Percentiles rank a stretch among this genome's conserved stretches.
Conservation (phyloP, 2,797 vertebrate genomes). For the Rhabdomys pumilio region DNA sequence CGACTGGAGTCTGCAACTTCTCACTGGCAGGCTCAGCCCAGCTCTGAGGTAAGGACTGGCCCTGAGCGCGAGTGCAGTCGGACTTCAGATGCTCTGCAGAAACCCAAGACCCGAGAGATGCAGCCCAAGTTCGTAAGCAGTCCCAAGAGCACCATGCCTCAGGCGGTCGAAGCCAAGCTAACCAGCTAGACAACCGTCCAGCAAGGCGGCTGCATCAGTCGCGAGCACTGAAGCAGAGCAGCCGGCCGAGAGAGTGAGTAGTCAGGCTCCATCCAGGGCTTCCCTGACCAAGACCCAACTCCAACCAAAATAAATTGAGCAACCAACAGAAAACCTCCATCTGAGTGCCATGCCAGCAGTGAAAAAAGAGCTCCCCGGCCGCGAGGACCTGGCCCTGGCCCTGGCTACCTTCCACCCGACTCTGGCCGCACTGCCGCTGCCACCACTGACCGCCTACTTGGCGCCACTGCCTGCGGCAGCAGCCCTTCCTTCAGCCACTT, state of each 20-base stretch:
- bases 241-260: slow-evolving; percentile 77
- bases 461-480: slow-evolving; percentile 95
- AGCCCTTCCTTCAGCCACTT: slow-evolving; percentile 90
- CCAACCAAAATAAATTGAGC: slow-evolving; percentile 81
- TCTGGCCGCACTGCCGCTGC: slow-evolving; percentile 91
- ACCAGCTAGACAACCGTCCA: slow-evolving; percentile 92
- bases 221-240: slow-evolving; percentile 81
- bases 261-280: slow-evolving; percentile 79
- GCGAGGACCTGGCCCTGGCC: slow-evolving; percentile 96
- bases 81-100: slow-evolving; percentile 6
- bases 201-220: slow-evolving; percentile 60
- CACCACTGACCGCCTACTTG: slow-evolving; percentile 95
- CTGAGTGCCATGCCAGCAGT: slow-evolving; percentile 96
- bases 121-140: slow-evolving; percentile 87
- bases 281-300: slow-evolving; percentile 78
- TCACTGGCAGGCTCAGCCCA: background rate
- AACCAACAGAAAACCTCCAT: slow-evolving; percentile 63
- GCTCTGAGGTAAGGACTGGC: background rate
- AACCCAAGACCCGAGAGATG: slow-evolving; percentile 49
- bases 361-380: slow-evolving; percentile 97
- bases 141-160: slow-evolving; percentile 90
- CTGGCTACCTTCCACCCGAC: slow-evolving; percentile 95
- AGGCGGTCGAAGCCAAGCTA: slow-evolving; percentile 89
- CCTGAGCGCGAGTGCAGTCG: slow-evolving; percentile 64
- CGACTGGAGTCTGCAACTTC: slow-evolving; percentile 9